Evolutionary conservation across 2,797 vertebrate species (phyloP), one percentile per base, ranked within the genome.

Genomic region (Octomys mimax): DNA sequence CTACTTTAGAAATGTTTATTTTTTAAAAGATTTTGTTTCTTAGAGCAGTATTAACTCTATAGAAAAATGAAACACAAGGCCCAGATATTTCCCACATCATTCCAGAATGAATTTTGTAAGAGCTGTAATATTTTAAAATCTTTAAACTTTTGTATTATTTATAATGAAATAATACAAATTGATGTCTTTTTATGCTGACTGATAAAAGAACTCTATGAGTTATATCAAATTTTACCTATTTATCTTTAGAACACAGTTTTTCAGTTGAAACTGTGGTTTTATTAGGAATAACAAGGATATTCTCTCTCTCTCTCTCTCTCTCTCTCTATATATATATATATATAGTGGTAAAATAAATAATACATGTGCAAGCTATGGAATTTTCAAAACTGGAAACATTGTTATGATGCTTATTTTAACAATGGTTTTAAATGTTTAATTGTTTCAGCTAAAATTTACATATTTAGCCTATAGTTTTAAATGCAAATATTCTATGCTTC

Each of bases 381-480:
- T 86, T 46, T 87, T 1, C 36, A 2, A 90, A 94, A 90, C 24
- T 89, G 42, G 73, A 96, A 94, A 1, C 16, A 85, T 87, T 49
- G 79, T 31, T 19, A 8, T 87, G 18, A 5, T 82, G 92, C 93
- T 70, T 22, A 36, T 92, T 91, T 24, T 77, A 96, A 96, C 13
- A 28, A 85, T 80, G n/a, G 36, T 77, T 96, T 97, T 93, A 82
- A 61, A 39, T 52, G 26, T 57, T 88, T 96, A 14, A 95, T 97
- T 92, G 95, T 59, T 95, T 97, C 82, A 96, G n/a, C 68, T 96
- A 68, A 84, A 96, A 70, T 95, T 84, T 4, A 2, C 70, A 64
- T 36, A 92, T 36, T 97, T 97, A 93, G 95, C 87, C 97, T 95
- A 96, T 75, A 84, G 79, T 97, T 98, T 97, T 87, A 96, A 97